Conservation (phyloP, 2,888 invertebrate genomes). For the Odontomyia ornata region DNA sequence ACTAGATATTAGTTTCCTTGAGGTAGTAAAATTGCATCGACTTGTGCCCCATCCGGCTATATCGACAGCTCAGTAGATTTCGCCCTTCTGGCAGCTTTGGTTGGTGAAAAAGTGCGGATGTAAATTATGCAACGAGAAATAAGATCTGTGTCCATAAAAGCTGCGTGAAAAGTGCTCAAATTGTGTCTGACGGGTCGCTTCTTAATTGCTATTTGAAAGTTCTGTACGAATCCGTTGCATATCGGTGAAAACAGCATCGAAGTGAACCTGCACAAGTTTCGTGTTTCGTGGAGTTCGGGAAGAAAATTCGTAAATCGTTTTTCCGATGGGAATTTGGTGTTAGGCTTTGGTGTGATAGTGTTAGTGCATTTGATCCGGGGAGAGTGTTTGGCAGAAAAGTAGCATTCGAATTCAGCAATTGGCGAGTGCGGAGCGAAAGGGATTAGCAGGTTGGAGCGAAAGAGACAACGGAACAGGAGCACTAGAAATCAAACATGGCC, state of each 20-base stretch:
- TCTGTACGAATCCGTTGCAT: not conserved
- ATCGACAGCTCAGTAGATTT: not conserved
- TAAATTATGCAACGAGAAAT: conserved; percentile 47
- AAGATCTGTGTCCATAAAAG: not conserved
- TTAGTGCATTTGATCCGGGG: conserved; percentile 21
- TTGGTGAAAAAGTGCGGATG: conserved; percentile 38
- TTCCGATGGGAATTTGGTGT: conserved; percentile 32
- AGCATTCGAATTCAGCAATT: not conserved
- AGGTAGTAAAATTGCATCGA: too few species aligned
- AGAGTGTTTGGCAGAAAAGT: not conserved
- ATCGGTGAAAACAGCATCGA: not conserved
- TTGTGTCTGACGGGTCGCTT: not conserved
- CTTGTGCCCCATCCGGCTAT: not conserved
- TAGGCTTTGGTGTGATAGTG: not conserved
- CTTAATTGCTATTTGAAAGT: not conserved
- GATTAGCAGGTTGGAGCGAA: not conserved
- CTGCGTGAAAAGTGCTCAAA: not conserved
- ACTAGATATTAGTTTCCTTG: too few species aligned
- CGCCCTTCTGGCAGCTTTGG: conserved; percentile 47
- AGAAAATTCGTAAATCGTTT: conserved; percentile 23
- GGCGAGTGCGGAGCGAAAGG: not conserved
- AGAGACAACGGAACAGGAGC: not conserved
- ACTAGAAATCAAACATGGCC: conserved; percentile 79
- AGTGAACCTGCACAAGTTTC: not conserved
- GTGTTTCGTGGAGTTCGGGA: not conserved